Evolutionary conservation across 2,797 vertebrate species (phyloP).

Genomic region (Salmo trutta): DNA sequence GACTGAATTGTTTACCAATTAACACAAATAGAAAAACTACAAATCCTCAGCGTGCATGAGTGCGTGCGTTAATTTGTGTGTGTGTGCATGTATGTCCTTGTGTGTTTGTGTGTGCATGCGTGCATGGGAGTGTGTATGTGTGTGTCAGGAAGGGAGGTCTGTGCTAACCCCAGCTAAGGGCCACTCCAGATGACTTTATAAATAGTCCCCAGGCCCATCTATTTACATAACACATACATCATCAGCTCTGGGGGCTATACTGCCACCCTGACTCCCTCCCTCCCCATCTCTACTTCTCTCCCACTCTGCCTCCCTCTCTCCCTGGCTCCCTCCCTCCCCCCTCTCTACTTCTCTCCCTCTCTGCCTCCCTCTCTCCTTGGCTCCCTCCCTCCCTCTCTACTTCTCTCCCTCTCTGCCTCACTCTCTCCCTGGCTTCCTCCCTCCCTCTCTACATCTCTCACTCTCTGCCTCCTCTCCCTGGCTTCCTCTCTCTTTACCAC

Average conservation of each 20-base stretch:
- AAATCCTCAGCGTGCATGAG: neutral
- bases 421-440: slow-evolving; percentile 14
- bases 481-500: too few species aligned
- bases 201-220: slow-evolving; percentile 74
- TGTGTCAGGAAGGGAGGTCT: slow-evolving; percentile 43
- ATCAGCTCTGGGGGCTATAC: slow-evolving; percentile 73
- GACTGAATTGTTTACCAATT: too few species aligned
- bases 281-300: neutral
- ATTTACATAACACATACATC: slow-evolving; percentile 77
- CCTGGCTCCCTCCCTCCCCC: slow-evolving; percentile 1
- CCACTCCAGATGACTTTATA: slow-evolving; percentile 75
- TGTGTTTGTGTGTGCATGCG: neutral
- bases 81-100: neutral
- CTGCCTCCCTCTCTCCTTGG: too few species aligned
- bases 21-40: too few species aligned
- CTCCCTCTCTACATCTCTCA: neutral
- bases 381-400: too few species aligned
- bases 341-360: too few species aligned
- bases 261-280: slow-evolving; percentile 23
- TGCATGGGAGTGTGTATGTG: too few species aligned
- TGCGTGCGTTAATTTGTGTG: neutral
- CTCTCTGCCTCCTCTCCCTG: neutral
- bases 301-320: neutral
- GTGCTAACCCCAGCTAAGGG: slow-evolving; percentile 66
- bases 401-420: too few species aligned